phyloP scores from a whole-genome alignment of 2,113 vertebrate species.

The Cyanistes caeruleus region DNA sequence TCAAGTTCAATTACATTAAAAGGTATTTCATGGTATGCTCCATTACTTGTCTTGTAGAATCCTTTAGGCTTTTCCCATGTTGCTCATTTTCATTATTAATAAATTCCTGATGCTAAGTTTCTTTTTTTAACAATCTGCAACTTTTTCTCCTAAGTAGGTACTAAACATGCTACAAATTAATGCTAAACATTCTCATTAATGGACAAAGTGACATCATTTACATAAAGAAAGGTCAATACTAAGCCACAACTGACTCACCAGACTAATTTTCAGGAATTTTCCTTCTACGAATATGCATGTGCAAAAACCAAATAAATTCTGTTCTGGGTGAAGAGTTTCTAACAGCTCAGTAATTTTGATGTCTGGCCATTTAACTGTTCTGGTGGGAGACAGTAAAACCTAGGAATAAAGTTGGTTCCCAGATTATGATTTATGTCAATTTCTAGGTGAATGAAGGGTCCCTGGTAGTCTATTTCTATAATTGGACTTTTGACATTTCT shows the following conservation, averaged over 20 bases:
- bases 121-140: not conserved
- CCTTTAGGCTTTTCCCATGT: not conserved
- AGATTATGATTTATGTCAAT: constrained; percentile 27
- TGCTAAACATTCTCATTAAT: not conserved
- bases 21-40: not conserved
- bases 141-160: not conserved
- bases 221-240: not conserved
- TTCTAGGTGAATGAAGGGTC: not conserved
- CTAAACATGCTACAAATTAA: not conserved
- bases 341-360: not conserved
- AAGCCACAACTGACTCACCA: not conserved
- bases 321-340: not conserved
- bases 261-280: not conserved
- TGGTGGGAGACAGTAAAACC: not conserved
- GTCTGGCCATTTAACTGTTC: not conserved
- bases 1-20: not conserved
- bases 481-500: constrained; percentile 23
- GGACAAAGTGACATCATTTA: not conserved
- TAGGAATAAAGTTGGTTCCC: not conserved
- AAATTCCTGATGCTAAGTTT: not conserved
- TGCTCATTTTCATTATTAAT: not conserved
- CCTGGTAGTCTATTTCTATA: not conserved
- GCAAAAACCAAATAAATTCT: not conserved
- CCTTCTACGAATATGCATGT: not conserved
- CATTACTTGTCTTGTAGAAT: not conserved